Base-by-base conservation (phyloP, 2,888 invertebrate genomes). In the Mythimna loreyi region DNA sequence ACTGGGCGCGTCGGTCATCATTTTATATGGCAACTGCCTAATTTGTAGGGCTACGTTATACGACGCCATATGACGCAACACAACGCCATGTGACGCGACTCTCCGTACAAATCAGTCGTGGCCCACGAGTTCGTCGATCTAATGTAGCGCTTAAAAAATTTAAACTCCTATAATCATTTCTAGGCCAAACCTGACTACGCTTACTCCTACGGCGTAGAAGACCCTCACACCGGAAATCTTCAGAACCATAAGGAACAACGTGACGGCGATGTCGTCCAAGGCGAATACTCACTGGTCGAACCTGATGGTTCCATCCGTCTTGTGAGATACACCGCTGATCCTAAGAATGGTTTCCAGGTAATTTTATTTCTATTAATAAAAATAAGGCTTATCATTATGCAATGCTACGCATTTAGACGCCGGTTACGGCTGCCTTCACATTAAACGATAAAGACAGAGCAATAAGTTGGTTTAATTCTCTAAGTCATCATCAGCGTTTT, bases 191-290 rank as follows among this genome's bases (percentile, higher is more conserved):
- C 98, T 21, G 97, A 97, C 89, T 98, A 98, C 87, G 96, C 96
- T 50, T 98, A 97, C 91, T 96, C 97, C 1, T 98, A 98, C 86
- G 98, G 98, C 60, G 97, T 98, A 45, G 97, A 97, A 84, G 98
- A 98, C 91, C 97, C 97, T 7, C 95, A 96, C 80, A 97, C 97
- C 28, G 97, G 97, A 64, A 97, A 98, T 90, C 96, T 96, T 66
- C 98, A 98, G 91, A 97, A 97, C 85, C 97, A 97, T 82, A 96
- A 97, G 81, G 98, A 98, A 89, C 96, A 96, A 9, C 96, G 98
- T 66, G 96, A 97, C 83, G 98, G 98, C 3, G 97, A 98, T 86
- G 96, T 96, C 1, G 97, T 98, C 19, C 96, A 93, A 43, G 98
- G 98, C 25, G 97, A 98, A 89, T 98, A 98, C 93, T 97, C 97